phyloP scores from a whole-genome alignment of 2,797 vertebrate genomes.

The Calcarius lapponicus region DNA sequence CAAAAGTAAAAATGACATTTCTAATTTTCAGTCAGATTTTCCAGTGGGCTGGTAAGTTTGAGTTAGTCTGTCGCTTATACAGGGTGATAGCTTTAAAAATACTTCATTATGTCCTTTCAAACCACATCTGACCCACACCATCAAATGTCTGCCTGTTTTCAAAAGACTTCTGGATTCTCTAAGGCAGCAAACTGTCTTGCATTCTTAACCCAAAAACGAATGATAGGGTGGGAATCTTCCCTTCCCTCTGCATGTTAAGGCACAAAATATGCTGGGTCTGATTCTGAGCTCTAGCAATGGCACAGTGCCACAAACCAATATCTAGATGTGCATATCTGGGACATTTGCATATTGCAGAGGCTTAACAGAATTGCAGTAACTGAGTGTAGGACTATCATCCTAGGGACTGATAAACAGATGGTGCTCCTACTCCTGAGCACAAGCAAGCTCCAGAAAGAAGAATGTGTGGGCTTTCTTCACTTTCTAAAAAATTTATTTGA shows the following conservation, averaged over 20 bases:
- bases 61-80: not conserved
- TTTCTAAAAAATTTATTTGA: not conserved
- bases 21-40: not conserved
- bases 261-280: not conserved
- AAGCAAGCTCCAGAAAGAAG: conserved; percentile 10
- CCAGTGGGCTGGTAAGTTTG: not conserved
- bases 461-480: not conserved
- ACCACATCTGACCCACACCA: not conserved
- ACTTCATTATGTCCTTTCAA: not conserved
- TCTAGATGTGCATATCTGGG: not conserved
- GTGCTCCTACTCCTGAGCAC: conserved; percentile 12
- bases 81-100: not conserved
- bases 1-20: not conserved
- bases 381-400: not conserved
- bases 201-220: not conserved
- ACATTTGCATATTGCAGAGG: conserved; percentile 19
- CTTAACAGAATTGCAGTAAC: not conserved
- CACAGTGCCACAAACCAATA: not conserved
- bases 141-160: not conserved
- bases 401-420: conserved; percentile 35
- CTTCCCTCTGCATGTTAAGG: not conserved
- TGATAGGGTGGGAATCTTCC: not conserved
- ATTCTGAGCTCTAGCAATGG: not conserved
- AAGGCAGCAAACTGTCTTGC: not conserved
- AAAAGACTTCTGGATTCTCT: not conserved